phyloP scores from a whole-genome alignment of 23 tunicate genomes.

The Halocynthia roretzi region DNA sequence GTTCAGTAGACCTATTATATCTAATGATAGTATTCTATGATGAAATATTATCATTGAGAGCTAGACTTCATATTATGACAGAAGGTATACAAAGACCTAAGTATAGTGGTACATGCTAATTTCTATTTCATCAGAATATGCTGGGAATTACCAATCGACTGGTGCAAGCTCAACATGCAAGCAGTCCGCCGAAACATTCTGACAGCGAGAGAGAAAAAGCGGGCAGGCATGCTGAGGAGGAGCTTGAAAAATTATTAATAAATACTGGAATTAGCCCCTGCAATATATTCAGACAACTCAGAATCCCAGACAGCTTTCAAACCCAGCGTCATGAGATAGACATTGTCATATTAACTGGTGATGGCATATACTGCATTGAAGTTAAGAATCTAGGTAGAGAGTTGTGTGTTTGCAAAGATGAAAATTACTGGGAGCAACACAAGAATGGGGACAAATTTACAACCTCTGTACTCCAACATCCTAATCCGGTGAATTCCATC shows the following conservation, averaged over 20 bases:
- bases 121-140: conserved; percentile 18
- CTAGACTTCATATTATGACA: no score
- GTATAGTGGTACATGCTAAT: no score
- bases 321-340: conserved; percentile 83
- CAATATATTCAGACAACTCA: conserved; percentile 48
- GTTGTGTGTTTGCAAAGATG: conserved; percentile 33
- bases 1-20: no score
- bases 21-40: no score
- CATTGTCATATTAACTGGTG: conserved; percentile 48
- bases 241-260: conserved; percentile 42
- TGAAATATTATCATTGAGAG: no score
- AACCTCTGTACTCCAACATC: conserved; percentile 32
- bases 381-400: conserved; percentile 80
- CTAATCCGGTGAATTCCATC: conserved; percentile 40
- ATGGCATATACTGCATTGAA: conserved; percentile 80
- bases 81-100: no score
- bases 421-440: conserved; percentile 58
- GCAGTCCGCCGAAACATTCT: conserved; percentile 42
- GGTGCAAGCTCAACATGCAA: conserved; percentile 74
- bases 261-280: conserved; percentile 32
- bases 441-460: neutral
- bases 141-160: conserved; percentile 59
- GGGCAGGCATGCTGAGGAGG: conserved; percentile 80
- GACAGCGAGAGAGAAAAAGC: conserved; percentile 62
- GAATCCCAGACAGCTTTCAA: conserved; percentile 88